Conservation (phyloP, 2,797 vertebrate genomes). For the Aulostomus chinensis region DNA sequence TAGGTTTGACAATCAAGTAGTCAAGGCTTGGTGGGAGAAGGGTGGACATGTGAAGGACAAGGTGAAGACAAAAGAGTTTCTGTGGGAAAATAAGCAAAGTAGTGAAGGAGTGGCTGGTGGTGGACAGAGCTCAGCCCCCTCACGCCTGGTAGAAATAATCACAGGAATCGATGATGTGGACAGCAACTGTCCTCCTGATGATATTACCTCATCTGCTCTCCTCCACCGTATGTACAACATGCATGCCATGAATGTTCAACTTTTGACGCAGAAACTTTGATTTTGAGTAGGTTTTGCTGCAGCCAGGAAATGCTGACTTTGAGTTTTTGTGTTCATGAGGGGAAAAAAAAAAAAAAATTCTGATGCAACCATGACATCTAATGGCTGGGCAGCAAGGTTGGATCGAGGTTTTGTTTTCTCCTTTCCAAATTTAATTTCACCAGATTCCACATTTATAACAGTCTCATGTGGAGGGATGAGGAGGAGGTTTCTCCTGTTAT, state of each 20-base stretch:
- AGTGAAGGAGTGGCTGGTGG: conserved; percentile 42
- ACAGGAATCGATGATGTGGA: conserved; percentile 61
- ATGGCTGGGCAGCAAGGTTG: not conserved
- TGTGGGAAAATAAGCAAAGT: conserved; percentile 35
- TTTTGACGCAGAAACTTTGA: not conserved
- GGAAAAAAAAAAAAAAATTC: not conserved
- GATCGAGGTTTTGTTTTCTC: not conserved
- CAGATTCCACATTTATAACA: too few relatives aligned
- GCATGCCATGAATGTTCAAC: conserved; percentile 4
- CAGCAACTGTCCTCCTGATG: conserved; percentile 59
- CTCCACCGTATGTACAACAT: conserved; percentile 61
- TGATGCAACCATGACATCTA: conserved; percentile 11
- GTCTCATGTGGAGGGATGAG: too few relatives aligned
- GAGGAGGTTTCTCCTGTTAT: too few relatives aligned
- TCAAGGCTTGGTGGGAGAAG: conserved; percentile 2
- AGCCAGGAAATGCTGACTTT: not conserved
- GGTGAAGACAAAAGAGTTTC: conserved; percentile 15
- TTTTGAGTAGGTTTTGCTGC: not conserved
- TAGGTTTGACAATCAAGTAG: conserved; percentile 35
- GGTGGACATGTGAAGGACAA: conserved; percentile 16
- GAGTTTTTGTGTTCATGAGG: too few relatives aligned
- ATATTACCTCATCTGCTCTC: conserved; percentile 61
- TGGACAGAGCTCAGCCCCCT: conserved; percentile 31
- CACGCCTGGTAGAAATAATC: conserved; percentile 21
- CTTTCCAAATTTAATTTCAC: too few relatives aligned